Evolutionary conservation across 1,140 invertebrate species (phyloP).

Genomic region (Drosophila malerkotliana): DNA sequence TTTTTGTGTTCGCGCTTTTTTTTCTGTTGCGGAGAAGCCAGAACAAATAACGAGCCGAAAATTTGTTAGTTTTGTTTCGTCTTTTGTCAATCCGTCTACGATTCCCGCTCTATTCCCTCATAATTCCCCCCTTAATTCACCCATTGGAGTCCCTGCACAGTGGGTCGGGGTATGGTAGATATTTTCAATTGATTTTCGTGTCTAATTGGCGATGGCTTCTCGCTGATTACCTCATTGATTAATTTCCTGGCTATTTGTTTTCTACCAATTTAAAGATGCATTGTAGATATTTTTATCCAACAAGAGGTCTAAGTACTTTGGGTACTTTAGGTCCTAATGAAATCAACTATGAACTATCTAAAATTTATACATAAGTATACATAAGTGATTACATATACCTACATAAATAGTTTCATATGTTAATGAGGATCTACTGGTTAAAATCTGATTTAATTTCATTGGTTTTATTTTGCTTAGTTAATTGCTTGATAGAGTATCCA

Average conservation of each 20-base stretch:
- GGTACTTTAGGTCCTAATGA: not conserved
- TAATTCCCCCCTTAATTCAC: slow-evolving; percentile 11
- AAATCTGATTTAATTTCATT: too few relatives aligned
- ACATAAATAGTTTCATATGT: not conserved
- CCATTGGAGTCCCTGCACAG: slow-evolving; percentile 30
- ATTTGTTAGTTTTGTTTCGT: slow-evolving; percentile 54
- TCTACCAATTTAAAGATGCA: not conserved
- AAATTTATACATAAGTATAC: not conserved
- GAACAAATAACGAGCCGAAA: slow-evolving; percentile 68
- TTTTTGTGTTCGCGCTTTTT: slow-evolving; percentile 37
- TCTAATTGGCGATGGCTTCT: slow-evolving; percentile 21
- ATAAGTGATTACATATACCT: not conserved
- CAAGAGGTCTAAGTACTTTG: not conserved
- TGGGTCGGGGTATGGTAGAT: slow-evolving; percentile 17
- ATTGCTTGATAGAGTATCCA: too few relatives aligned
- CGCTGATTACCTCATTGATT: slow-evolving; percentile 68
- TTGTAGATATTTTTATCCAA: slow-evolving; percentile 26
- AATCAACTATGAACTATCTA: not conserved
- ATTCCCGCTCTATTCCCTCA: not conserved
- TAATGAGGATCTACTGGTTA: too few relatives aligned
- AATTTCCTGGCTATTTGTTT: slow-evolving; percentile 42
- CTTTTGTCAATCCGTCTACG: slow-evolving; percentile 42
- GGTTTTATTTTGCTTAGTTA: too few relatives aligned
- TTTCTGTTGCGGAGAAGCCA: slow-evolving; percentile 33
- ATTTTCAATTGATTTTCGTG: slow-evolving; percentile 20